Conservation (phyloP, 2,888 invertebrate genomes). For the Ornithoptera alexandrae region DNA sequence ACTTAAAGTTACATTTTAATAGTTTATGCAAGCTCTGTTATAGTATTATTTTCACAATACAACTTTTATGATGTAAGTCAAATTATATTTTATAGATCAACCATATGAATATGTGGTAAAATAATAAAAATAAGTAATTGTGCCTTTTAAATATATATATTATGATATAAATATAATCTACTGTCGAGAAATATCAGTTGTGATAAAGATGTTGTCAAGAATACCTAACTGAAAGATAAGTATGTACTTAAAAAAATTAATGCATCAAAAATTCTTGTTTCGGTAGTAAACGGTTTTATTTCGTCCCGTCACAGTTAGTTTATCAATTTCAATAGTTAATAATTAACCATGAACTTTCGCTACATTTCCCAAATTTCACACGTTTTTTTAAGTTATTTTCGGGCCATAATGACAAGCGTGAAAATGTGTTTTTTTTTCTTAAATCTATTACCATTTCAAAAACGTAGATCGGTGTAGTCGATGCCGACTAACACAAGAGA, state of each 20-base stretch:
- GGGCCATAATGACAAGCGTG: constrained; percentile 50
- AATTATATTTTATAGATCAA: too few species aligned
- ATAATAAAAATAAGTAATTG: too few species aligned
- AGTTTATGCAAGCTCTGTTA: too few species aligned
- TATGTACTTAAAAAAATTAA: background rate
- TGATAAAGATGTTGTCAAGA: background rate
- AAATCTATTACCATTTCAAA: constrained; percentile 50
- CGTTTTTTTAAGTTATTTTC: constrained; percentile 32
- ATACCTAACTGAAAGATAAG: background rate
- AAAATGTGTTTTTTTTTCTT: constrained; percentile 43
- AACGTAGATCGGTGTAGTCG: constrained; percentile 30
- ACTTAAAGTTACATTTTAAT: too few species aligned
- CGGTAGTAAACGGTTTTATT: background rate
- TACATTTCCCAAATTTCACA: constrained; percentile 30
- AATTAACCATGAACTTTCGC: constrained; percentile 30
- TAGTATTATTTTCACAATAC: too few species aligned
- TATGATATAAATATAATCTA: too few species aligned
- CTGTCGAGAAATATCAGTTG: background rate
- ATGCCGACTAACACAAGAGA: constrained; percentile 61
- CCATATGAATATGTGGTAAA: too few species aligned
- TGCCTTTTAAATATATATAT: too few species aligned
- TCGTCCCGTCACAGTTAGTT: background rate
- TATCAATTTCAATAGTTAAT: constrained; percentile 17
- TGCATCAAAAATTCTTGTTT: background rate
- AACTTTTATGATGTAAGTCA: too few species aligned